Conservation (phyloP, 2,797 vertebrate species). For the Pipistrellus pygmaeus region DNA sequence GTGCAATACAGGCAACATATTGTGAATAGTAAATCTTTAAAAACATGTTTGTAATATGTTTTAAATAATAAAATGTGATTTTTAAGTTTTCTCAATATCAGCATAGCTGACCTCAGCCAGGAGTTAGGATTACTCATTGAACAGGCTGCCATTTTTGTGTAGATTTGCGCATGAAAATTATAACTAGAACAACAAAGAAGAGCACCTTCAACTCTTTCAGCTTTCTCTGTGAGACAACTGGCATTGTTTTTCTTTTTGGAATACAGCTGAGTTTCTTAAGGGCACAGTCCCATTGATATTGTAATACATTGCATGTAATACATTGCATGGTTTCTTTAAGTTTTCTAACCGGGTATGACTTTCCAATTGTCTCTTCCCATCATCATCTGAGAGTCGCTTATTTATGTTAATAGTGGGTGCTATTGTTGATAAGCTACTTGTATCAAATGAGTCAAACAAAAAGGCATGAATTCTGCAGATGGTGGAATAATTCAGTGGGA, state of each 20-base stretch:
- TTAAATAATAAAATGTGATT: conserved; percentile 53
- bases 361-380: conserved; percentile 9
- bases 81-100: background rate
- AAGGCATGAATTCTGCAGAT: conserved; percentile 77
- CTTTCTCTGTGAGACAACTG: background rate
- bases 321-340: conserved; percentile 38
- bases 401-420: conserved; percentile 60
- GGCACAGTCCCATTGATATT: background rate
- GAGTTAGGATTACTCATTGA: background rate
- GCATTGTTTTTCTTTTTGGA: conserved; percentile 10
- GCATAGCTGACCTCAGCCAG: background rate
- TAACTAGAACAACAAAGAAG: background rate
- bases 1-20: background rate
- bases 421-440: conserved; percentile 77
- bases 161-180: background rate
- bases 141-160: background rate
- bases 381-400: background rate
- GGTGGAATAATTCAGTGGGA: conserved; percentile 77
- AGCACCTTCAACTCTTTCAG: background rate
- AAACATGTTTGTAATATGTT: background rate
- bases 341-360: conserved; percentile 38
- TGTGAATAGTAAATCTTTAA: conserved; percentile 31
- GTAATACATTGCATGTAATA: background rate
- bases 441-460: conserved; percentile 61
- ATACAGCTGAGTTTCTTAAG: conserved; percentile 35